Evolutionary conservation across 2,113 vertebrate species (phyloP).

Genomic region (Thamnophis sirtalis): DNA sequence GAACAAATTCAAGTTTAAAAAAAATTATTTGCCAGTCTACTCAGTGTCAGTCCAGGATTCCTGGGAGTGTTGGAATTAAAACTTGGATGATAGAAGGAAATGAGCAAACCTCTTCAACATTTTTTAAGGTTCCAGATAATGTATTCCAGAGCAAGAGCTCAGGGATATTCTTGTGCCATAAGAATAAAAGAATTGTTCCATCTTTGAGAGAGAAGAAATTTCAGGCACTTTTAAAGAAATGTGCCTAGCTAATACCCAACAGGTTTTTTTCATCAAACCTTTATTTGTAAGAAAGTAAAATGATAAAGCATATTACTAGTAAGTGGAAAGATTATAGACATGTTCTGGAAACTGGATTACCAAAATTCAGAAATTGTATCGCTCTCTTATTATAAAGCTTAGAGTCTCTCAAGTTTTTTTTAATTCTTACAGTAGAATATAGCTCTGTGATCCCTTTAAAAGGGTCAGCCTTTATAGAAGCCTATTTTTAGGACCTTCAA

Average conservation of each 20-base stretch:
- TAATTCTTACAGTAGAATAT: not conserved
- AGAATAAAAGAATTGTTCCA: not conserved
- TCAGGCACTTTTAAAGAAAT: not conserved
- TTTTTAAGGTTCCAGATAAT: not conserved
- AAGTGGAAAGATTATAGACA: not conserved
- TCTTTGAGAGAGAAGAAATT: not conserved
- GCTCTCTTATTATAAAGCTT: not conserved
- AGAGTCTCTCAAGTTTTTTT: not conserved
- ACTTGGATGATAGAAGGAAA: not conserved
- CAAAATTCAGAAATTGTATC: not conserved
- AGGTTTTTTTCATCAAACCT: not conserved
- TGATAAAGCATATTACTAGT: not conserved
- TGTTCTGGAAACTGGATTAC: not conserved
- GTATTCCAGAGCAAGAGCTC: not conserved
- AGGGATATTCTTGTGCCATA: not conserved
- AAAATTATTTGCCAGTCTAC: not conserved
- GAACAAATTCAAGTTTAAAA: conserved; percentile 6
- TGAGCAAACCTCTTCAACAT: not conserved
- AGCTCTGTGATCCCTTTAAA: not conserved
- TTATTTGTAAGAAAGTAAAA: not conserved
- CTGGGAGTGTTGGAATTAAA: not conserved
- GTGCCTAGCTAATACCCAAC: not conserved
- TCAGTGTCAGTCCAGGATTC: not conserved
- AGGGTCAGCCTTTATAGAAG: not conserved
- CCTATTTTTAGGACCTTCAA: not conserved